phyloP scores from a whole-genome alignment of 2,113 vertebrate genomes.

The Neolamprologus ventralis region DNA sequence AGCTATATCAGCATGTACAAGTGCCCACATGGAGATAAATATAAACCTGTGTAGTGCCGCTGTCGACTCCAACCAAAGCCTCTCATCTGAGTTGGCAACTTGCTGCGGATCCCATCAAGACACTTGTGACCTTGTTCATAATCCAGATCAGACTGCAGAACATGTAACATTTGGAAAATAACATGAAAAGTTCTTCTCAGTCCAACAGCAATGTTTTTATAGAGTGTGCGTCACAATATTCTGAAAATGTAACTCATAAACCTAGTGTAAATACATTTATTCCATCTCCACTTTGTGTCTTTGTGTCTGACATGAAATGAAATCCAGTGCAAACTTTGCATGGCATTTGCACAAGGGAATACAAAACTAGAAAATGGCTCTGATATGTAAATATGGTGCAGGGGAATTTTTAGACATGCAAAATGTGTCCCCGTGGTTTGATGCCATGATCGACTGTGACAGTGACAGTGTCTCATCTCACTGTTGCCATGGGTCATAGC shows the following conservation, averaged over 20 bases:
- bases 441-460: neutral
- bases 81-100: neutral
- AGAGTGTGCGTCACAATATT: neutral
- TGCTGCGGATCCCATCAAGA: neutral
- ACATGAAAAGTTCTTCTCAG: neutral
- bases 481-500: neutral
- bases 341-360: neutral
- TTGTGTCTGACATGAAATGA: neutral
- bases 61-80: neutral
- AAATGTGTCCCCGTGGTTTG: neutral
- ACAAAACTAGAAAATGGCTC: neutral
- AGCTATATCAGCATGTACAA: neutral
- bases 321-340: neutral
- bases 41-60: neutral
- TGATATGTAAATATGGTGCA: neutral
- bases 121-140: neutral
- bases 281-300: neutral
- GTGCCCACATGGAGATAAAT: constrained; percentile 16
- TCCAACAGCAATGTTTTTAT: neutral
- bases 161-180: neutral
- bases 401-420: neutral
- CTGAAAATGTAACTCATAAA: neutral
- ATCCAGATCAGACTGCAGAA: neutral
- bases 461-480: neutral
- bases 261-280: neutral